phyloP scores from a whole-genome alignment of 2,113 vertebrate species.

The Microtus pennsylvanicus region DNA sequence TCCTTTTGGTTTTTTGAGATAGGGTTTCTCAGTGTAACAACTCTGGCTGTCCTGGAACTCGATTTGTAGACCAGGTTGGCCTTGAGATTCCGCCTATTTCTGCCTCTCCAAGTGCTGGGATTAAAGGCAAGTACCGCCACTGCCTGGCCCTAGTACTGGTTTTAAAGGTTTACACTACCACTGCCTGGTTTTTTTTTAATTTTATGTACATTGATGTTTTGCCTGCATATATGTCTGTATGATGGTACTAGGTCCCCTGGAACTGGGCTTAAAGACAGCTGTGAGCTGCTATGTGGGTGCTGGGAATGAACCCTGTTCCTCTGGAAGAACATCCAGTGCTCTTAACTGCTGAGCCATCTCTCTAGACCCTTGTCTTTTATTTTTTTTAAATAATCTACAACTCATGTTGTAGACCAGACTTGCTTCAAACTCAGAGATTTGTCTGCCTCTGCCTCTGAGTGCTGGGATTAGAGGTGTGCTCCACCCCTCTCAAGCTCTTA shows the following conservation, averaged over 20 bases:
- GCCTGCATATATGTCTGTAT: neutral
- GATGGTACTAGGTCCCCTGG: neutral
- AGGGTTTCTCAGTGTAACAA: too few relatives aligned
- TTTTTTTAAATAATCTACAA: neutral
- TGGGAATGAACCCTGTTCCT: neutral
- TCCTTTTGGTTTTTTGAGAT: too few relatives aligned
- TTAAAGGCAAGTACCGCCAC: too few relatives aligned
- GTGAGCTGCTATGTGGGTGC: neutral
- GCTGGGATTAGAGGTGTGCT: neutral
- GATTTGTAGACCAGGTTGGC: too few relatives aligned
- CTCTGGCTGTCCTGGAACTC: too few relatives aligned
- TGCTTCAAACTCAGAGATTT: neutral
- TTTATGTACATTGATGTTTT: neutral
- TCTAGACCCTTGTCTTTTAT: neutral
- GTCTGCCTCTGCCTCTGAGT: neutral
- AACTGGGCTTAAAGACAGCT: neutral
- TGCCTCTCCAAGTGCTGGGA: too few relatives aligned
- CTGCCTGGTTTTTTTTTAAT: neutral
- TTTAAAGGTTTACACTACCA: neutral
- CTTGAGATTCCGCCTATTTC: too few relatives aligned
- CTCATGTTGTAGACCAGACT: neutral
- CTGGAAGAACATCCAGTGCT: neutral
- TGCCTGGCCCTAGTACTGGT: neutral
- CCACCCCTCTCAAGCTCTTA: neutral
- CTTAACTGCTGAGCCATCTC: neutral